These are phyloP conservation scores for Scaptodrosophila latifasciaeformis DNA, from an alignment of 2,888 invertebrate genomes.

Conservation along the genomic window DNA sequence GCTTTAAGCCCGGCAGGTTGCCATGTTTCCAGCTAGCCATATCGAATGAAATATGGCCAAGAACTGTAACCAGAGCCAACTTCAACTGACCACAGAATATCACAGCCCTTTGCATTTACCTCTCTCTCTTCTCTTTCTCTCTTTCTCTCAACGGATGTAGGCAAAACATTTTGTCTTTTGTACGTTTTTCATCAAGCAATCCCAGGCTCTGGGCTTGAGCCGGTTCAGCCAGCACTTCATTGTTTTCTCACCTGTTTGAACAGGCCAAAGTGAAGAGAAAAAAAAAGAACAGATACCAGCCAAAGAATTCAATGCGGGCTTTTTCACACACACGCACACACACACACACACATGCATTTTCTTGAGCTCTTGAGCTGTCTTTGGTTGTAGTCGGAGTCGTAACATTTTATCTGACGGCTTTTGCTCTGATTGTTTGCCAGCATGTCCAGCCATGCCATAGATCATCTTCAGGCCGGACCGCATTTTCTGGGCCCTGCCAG, in stretches of 20 bases:
- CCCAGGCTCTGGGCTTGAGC: not conserved
- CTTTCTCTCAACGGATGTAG: slow-evolving; percentile 48
- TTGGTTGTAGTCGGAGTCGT: not conserved
- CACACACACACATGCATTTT: not conserved
- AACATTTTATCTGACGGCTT: slow-evolving; percentile 28
- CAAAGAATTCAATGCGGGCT: slow-evolving; percentile 33
- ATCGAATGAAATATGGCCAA: slow-evolving; percentile 3
- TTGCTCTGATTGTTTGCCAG: slow-evolving; percentile 57
- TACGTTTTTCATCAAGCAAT: no score
- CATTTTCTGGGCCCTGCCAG: slow-evolving; percentile 9
- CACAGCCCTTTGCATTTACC: slow-evolving; percentile 10
- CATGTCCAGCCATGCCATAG: slow-evolving; percentile 52
- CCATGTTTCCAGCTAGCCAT: slow-evolving; percentile 7
- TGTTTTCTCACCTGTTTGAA: slow-evolving; percentile 35
- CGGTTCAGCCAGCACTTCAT: slow-evolving; percentile 6
- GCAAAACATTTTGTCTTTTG: slow-evolving; percentile 35
- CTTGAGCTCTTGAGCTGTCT: not conserved
- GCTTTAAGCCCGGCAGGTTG: slow-evolving; percentile 12
- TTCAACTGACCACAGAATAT: slow-evolving; percentile 43
- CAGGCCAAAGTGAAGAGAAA: slow-evolving; percentile 14
- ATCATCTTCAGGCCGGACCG: slow-evolving; percentile 45
- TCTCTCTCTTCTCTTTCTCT: not conserved
- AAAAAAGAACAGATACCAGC: slow-evolving; percentile 1
- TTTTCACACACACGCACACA: slow-evolving; percentile 36
- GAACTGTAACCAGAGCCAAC: slow-evolving; percentile 21